A percentile compares a stretch with the other conserved stretches of the same genome.
These are phyloP conservation scores for Linepithema humile DNA, from an alignment of 1,140 invertebrate species.

Conservation along the genomic window DNA sequence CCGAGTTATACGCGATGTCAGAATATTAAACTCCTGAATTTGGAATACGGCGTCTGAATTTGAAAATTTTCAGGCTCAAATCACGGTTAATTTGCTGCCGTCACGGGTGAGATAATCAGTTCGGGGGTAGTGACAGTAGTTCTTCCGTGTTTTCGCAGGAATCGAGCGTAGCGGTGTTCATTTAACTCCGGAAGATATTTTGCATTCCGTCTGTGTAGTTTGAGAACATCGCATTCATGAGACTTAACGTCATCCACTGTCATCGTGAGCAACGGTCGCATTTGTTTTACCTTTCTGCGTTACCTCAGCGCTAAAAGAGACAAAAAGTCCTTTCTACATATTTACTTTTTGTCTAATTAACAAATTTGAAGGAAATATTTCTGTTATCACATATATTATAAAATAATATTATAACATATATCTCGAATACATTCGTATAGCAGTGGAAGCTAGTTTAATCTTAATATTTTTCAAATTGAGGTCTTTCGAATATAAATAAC, in stretches of 20 bases:
- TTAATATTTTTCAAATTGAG: too few relatives aligned
- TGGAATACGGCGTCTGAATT: constrained; percentile 44
- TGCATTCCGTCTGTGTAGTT: background rate
- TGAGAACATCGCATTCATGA: background rate
- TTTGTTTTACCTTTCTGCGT: background rate
- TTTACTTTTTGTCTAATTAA: background rate
- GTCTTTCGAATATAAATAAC: too few relatives aligned
- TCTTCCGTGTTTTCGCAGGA: background rate
- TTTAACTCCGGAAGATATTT: constrained; percentile 8
- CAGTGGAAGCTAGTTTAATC: too few relatives aligned
- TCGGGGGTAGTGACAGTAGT: constrained; percentile 32
- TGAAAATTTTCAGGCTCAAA: constrained; percentile 68
- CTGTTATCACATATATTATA: too few relatives aligned
- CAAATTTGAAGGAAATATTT: too few relatives aligned
- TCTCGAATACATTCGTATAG: too few relatives aligned
- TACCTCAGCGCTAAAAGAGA: background rate
- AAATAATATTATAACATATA: too few relatives aligned
- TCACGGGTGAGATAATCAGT: constrained; percentile 26
- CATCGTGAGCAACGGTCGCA: background rate
- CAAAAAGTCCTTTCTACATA: background rate
- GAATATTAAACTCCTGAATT: constrained; percentile 17
- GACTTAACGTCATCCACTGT: background rate
- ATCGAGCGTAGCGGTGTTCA: background rate
- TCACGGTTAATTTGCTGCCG: constrained; percentile 60
- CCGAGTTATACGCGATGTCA: constrained; percentile 49